Percentiles rank a stretch among this genome's conserved stretches.
phyloP scores from a whole-genome alignment of 2,113 vertebrate genomes.

The Petaurus breviceps region DNA sequence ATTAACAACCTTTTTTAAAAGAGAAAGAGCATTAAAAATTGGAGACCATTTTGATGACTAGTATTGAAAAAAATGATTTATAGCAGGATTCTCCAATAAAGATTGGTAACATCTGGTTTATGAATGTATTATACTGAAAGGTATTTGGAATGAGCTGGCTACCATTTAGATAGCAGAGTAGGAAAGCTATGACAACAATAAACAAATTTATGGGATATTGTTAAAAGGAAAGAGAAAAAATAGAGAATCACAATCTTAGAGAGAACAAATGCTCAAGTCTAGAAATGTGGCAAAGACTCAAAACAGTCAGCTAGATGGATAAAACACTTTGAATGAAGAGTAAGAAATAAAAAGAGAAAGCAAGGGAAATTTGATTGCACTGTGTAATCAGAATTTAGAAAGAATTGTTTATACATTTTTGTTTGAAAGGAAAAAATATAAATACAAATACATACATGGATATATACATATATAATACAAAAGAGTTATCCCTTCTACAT shows the following conservation, averaged over 20 bases:
- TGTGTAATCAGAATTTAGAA: neutral
- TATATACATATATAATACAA: too few relatives aligned
- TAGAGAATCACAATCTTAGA: neutral
- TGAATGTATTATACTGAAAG: neutral
- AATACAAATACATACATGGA: too few relatives aligned
- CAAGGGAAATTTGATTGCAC: neutral
- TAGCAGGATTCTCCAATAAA: neutral
- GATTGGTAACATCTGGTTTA: neutral
- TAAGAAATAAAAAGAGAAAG: neutral
- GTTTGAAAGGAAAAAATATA: too few relatives aligned
- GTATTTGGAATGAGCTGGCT: neutral
- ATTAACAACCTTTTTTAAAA: neutral
- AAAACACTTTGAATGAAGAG: neutral
- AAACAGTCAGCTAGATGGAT: neutral
- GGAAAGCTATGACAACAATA: neutral
- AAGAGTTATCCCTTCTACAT: too few relatives aligned
- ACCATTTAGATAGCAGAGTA: neutral
- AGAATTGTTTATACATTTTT: neutral
- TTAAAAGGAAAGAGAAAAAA: neutral
- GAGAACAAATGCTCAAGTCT: neutral
- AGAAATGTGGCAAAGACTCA: neutral
- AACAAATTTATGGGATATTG: neutral
- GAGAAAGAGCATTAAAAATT: neutral
- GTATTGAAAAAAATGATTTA: neutral
- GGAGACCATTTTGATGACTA: neutral